Conservation (phyloP, 2,888 invertebrate genomes). For the Bibio marci region DNA sequence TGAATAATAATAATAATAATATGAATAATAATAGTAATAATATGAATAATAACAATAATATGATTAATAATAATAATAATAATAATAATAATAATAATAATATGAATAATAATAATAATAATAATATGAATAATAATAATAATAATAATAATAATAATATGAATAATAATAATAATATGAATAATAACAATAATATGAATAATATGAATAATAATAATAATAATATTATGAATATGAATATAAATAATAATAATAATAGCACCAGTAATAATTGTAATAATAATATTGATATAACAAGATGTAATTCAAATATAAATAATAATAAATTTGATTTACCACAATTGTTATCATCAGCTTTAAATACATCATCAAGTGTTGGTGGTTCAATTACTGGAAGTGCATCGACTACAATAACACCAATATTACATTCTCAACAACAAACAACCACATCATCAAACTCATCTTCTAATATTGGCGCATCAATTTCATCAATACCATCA, state of each 20-base stretch:
- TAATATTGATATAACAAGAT: not conserved
- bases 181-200: conserved; percentile 24
- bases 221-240: not conserved
- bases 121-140: conserved; percentile 26
- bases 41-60: not conserved
- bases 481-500: too few species aligned
- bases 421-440: too few species aligned
- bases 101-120: conserved; percentile 13
- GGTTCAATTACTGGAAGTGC: too few species aligned
- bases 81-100: conserved; percentile 2
- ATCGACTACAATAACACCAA: too few species aligned
- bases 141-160: conserved; percentile 20
- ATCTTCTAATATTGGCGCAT: too few species aligned
- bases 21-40: not conserved
- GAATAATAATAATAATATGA: not conserved
- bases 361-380: not conserved
- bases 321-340: not conserved
- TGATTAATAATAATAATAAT: not conserved
- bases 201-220: conserved; percentile 26
- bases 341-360: not conserved
- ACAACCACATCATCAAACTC: too few species aligned
- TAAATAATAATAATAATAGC: not conserved
- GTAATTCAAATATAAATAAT: not conserved
- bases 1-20: not conserved
- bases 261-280: not conserved